phyloP scores from a whole-genome alignment of 2,113 vertebrate genomes.

The Microcebus griseorufus region DNA sequence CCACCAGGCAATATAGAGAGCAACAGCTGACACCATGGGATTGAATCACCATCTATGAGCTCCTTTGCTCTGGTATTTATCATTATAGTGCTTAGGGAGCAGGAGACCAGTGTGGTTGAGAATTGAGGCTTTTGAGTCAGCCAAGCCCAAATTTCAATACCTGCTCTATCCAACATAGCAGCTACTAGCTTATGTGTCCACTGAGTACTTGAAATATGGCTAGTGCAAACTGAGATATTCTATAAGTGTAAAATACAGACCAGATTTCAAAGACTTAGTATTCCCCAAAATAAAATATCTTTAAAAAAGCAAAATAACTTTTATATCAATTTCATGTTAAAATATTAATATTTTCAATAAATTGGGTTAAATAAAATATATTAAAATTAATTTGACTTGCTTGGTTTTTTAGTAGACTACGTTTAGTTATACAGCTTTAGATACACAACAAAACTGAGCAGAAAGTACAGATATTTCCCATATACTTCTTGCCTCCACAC shows the following conservation, averaged over 20 bases:
- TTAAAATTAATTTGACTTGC: slow-evolving; percentile 3
- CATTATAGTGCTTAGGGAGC: background rate
- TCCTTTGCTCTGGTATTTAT: background rate
- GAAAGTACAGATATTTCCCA: background rate
- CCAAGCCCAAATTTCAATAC: background rate
- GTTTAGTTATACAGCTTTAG: background rate
- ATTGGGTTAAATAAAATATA: slow-evolving; percentile 11
- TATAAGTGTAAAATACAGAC: background rate
- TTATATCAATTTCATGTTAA: background rate
- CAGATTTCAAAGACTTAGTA: background rate
- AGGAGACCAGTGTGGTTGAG: background rate
- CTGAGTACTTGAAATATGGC: background rate
- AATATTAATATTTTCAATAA: slow-evolving; percentile 3
- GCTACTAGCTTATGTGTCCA: background rate
- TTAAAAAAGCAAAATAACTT: background rate
- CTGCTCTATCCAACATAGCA: background rate
- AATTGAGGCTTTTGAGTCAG: background rate
- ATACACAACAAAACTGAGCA: background rate
- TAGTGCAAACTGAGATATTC: background rate
- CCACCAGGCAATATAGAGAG: background rate
- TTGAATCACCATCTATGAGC: background rate
- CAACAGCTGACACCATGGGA: background rate
- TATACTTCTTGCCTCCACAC: background rate
- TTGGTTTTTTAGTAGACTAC: background rate
- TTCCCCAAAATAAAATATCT: background rate